Evolutionary conservation across 1,140 invertebrate genomes (phyloP).

Genomic region (Coptotermes formosanus): DNA sequence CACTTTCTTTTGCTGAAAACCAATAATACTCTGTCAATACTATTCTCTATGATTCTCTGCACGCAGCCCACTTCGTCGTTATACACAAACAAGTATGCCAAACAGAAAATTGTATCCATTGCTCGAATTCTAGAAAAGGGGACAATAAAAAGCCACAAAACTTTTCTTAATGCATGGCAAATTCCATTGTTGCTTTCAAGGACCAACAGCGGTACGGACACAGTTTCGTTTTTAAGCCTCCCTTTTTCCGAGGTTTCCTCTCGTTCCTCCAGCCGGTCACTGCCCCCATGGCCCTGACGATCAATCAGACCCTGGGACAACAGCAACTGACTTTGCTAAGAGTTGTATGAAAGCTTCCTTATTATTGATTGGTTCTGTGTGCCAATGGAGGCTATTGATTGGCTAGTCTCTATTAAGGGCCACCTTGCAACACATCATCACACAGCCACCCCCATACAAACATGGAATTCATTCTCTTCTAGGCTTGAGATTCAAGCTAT

Average conservation of each 20-base stretch:
- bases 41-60: too few species aligned
- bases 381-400: background rate
- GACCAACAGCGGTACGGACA: background rate
- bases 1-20: too few species aligned
- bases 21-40: too few species aligned
- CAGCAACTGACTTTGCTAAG: background rate
- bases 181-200: background rate
- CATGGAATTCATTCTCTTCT: background rate
- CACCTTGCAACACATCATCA: background rate
- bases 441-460: background rate
- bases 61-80: too few species aligned
- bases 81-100: background rate
- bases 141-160: background rate
- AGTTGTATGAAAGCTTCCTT: background rate
- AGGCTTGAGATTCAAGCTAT: background rate
- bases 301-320: background rate
- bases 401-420: background rate
- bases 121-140: background rate
- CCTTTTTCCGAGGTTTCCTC: background rate
- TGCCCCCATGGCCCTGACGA: background rate
- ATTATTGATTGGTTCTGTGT: conserved; percentile 1
- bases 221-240: background rate
- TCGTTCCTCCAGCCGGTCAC: background rate
- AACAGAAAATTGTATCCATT: background rate
- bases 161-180: background rate